Evolutionary conservation across 2,797 vertebrate genomes (phyloP).

Genomic region (Neosilurus mollespiculum): DNA sequence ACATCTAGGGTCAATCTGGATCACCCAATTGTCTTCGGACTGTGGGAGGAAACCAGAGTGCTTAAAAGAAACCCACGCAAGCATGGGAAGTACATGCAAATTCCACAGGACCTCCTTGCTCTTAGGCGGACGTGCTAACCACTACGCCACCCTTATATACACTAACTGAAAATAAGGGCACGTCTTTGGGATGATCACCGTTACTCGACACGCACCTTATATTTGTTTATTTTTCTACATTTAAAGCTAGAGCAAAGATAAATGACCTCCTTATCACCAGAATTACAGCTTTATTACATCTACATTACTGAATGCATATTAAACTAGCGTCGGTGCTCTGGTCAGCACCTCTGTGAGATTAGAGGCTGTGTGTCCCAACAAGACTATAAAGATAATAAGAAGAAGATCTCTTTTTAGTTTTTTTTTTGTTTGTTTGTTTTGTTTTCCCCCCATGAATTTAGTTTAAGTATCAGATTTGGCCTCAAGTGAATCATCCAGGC

Average conservation of each 20-base stretch:
- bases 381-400: neutral
- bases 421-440: neutral
- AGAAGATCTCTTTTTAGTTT: neutral
- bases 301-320: neutral
- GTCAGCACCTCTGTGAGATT: neutral
- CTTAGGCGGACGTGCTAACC: too few relatives aligned
- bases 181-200: neutral
- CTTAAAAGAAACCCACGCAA: too few relatives aligned
- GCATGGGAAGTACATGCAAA: too few relatives aligned
- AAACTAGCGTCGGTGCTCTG: neutral
- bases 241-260: neutral
- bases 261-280: neutral
- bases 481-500: neutral
- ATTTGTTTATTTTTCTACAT: neutral
- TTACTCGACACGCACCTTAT: neutral
- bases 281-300: neutral
- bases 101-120: too few relatives aligned
- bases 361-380: neutral
- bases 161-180: neutral
- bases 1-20: too few relatives aligned
- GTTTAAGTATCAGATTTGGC: constrained; percentile 4
- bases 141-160: neutral
- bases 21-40: too few relatives aligned
- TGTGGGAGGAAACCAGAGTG: too few relatives aligned
- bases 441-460: neutral